Conservation (phyloP, 2,888 invertebrate species). For the Caenorhabditis sulstoni region DNA sequence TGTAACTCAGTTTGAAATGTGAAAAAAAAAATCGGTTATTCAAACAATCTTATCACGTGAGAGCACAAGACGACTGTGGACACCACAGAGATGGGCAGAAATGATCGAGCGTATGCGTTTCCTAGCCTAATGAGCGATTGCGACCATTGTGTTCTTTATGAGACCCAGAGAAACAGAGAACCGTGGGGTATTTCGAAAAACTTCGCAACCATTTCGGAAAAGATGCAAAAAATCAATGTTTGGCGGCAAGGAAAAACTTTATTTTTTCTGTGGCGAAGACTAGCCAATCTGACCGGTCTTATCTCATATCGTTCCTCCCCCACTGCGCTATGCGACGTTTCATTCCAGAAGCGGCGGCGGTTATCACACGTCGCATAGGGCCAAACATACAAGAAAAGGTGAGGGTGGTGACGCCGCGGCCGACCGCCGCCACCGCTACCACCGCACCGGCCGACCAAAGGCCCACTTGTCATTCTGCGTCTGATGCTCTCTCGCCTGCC, state of each 20-base stretch:
- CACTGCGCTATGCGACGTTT: not conserved
- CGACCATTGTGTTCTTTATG: not conserved
- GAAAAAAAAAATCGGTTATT: constrained; percentile 36
- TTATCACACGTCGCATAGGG: constrained; percentile 56
- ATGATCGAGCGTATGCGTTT: not conserved
- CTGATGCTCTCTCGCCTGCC: not conserved
- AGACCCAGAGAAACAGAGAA: constrained; percentile 7
- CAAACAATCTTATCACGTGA: constrained; percentile 50
- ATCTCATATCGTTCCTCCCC: too few species aligned
- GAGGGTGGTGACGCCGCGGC: constrained; percentile 5
- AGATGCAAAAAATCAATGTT: constrained; percentile 6
- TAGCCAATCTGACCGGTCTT: too few species aligned
- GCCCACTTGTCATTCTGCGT: constrained; percentile 1
- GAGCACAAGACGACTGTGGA: not conserved
- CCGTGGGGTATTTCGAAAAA: constrained; percentile 30
- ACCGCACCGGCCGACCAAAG: not conserved
- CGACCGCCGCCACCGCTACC: constrained; percentile 6
- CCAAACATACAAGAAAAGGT: constrained; percentile 32
- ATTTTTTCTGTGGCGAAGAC: not conserved
- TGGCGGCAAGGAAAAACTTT: not conserved
- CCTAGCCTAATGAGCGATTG: not conserved
- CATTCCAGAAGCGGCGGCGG: constrained; percentile 11
- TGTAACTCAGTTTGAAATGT: constrained; percentile 36
- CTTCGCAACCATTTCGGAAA: constrained; percentile 25
- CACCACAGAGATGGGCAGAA: not conserved